phyloP scores from a whole-genome alignment of 2,113 vertebrate species.

The Pseudonaja textilis region DNA sequence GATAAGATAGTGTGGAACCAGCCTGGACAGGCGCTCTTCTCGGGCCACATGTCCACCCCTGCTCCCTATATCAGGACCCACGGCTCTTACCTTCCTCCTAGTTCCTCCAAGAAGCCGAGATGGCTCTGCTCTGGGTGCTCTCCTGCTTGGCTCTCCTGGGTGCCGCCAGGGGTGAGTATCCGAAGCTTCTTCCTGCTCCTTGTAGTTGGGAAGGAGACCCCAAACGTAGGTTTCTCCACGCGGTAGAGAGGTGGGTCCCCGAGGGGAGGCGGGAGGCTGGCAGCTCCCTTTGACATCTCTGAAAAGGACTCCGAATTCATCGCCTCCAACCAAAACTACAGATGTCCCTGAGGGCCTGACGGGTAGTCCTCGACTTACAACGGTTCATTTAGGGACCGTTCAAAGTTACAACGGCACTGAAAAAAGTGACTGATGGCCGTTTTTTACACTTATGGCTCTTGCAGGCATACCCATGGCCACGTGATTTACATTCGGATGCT shows the following conservation, averaged over 20 bases:
- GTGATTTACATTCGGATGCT: too few relatives aligned
- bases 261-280: not conserved
- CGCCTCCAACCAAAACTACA: not conserved
- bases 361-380: not conserved
- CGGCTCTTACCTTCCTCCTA: not conserved
- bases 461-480: too few relatives aligned
- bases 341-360: not conserved
- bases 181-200: too few relatives aligned
- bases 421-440: not conserved
- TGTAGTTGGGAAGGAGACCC: not conserved
- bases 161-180: not conserved
- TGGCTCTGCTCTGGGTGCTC: conserved; percentile 25
- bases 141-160: conserved; percentile 22
- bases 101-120: not conserved
- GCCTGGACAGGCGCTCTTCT: not conserved
- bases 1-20: not conserved
- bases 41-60: not conserved
- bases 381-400: not conserved
- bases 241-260: not conserved
- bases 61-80: not conserved
- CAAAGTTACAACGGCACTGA: not conserved
- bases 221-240: not conserved
- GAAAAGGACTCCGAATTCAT: accelerated
- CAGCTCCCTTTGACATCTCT: not conserved
- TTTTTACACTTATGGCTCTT: too few relatives aligned